Percentiles rank a stretch among this genome's conserved stretches.
Evolutionary conservation across 2,888 invertebrate genomes (phyloP).

Genomic region (Tenodera sinensis): DNA sequence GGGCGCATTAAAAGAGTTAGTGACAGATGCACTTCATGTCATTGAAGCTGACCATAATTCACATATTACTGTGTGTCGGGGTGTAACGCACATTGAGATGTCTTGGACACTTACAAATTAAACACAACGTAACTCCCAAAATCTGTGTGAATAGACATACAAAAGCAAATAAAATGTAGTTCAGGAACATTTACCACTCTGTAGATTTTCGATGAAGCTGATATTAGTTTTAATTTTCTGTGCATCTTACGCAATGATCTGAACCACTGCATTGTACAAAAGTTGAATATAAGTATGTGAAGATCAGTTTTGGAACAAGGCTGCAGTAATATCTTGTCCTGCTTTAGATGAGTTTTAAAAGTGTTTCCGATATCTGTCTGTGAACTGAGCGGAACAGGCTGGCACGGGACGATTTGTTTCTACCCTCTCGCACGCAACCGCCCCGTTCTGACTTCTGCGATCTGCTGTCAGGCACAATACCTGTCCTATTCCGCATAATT

Average conservation of each 20-base stretch:
- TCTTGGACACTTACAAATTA: no score
- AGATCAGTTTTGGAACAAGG: not conserved
- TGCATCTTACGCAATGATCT: no score
- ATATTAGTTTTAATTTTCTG: no score
- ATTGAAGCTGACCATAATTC: no score
- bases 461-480: not conserved
- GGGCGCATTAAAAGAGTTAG: no score
- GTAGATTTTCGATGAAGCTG: no score
- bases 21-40: no score
- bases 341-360: constrained; percentile 2
- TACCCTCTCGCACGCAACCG: not conserved
- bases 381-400: not conserved
- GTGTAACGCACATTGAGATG: no score
- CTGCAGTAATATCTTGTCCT: not conserved
- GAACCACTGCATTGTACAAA: no score
- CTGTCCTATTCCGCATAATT: no score
- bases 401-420: not conserved
- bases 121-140: not conserved
- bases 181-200: not conserved
- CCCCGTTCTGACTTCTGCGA: not conserved
- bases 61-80: no score
- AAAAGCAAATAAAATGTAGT: no score
- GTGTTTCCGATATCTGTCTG: not conserved
- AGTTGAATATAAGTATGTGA: not conserved
- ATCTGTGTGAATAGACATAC: not conserved